Evolutionary conservation across 1,140 invertebrate genomes (phyloP), one percentile per base, ranked within the genome.

Genomic region (Leptopilina boulardi): DNA sequence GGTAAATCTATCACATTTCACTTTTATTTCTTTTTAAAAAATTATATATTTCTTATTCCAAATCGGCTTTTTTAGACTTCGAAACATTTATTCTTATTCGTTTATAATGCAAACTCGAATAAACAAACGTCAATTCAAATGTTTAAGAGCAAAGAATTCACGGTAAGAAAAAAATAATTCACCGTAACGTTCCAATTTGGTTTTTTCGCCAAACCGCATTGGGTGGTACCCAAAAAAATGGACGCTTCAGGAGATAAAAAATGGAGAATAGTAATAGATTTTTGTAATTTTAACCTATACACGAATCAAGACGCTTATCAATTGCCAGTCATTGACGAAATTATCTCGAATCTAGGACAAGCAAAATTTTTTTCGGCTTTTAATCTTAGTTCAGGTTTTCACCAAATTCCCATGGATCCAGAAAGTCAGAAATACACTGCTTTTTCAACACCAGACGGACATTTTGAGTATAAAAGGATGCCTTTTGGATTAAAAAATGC

Each of bases 311-410:
- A 38, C 5, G 34, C 34, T 4, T 38, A 38, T 9, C 34, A 4
- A 1, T 6, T 38, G 8, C 34, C 34, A 3, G 34, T 38, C 73
- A 92, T 93, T 11, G 85, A 89, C 6, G 91, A 92, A 18, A 89
- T 89, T 19, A 44, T 91, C 72, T 89, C 92, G 77, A 84, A 86
- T 21, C 72, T 93, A 15, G 88, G 87, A 3, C 87, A 88, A 18
- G 83, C 86, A 38, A 87, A 84, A 70, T 92, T 89, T 80, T 93
- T 93, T 79, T 84, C 87, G 2, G 89, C 88, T 1, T 75, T 93
- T 2, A 92, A 94, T 83, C 72, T 93, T 11, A 83, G 84, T 0
- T 87, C 84, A 38, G 92, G 92, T 0, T 93, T 91, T 74, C 89
- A 88, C 82, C 91, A 93, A 80, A 38, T 38, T 9, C 34, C 34